These are phyloP conservation scores for Murina feae DNA, from an alignment of 2,113 vertebrate genomes.

Conservation along the genomic window DNA sequence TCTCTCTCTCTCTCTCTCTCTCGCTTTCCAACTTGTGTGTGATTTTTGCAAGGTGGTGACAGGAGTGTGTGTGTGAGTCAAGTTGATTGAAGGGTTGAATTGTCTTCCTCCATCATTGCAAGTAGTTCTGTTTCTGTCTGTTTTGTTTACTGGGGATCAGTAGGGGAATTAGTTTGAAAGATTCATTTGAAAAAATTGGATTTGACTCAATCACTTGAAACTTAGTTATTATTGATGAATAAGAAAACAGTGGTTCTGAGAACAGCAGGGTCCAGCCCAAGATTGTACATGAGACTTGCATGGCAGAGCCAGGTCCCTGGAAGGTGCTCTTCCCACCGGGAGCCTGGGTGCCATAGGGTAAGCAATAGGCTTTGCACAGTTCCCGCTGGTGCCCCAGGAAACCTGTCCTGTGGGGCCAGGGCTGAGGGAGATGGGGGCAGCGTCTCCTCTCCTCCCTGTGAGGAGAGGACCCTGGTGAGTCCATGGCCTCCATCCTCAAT, in stretches of 20 bases:
- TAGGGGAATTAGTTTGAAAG: neutral
- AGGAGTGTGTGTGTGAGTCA: neutral
- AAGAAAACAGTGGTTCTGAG: neutral
- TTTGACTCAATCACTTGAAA: neutral
- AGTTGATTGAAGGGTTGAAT: neutral
- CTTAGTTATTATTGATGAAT: neutral
- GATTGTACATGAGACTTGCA: neutral
- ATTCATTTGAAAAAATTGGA: neutral
- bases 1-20: too few species aligned
- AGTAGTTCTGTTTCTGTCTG: neutral
- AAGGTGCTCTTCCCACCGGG: too few species aligned
- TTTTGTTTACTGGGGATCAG: neutral
- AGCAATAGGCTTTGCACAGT: neutral
- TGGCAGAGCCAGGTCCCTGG: neutral
- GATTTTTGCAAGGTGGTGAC: neutral
- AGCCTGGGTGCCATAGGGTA: neutral
- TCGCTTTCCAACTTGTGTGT: neutral
- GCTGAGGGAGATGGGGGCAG: neutral
- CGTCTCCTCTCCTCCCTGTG: neutral
- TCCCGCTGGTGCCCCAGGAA: neutral
- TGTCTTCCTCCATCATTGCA: neutral
- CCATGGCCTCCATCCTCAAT: neutral
- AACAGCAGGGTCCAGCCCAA: neutral
- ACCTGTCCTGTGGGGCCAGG: neutral
- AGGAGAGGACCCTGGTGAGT: neutral